A percentile compares a stretch with the other conserved stretches of the same genome.
Conservation (phyloP, 2,113 vertebrate genomes). For the Xiphorhynchus elegans region DNA sequence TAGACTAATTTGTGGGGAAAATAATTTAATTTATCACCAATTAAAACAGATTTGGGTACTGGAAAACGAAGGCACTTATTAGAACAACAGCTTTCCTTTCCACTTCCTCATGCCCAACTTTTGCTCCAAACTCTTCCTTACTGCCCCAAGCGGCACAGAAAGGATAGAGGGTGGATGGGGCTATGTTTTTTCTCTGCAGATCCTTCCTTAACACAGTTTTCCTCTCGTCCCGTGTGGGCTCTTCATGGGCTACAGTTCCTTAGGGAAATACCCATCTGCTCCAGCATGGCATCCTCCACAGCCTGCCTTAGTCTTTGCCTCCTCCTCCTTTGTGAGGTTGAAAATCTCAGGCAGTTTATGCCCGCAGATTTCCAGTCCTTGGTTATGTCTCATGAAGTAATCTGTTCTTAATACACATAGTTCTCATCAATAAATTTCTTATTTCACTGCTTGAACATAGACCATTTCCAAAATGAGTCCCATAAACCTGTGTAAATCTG, state of each 20-base stretch:
- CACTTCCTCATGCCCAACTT: neutral
- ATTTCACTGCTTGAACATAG: neutral
- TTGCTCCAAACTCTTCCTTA: neutral
- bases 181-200: neutral
- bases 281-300: neutral
- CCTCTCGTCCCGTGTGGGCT: rapidly evolving
- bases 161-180: rapidly evolving
- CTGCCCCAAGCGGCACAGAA: rapidly evolving
- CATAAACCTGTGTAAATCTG: neutral
- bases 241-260: neutral
- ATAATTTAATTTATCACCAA: neutral
- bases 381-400: neutral
- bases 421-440: neutral
- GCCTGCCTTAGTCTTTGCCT: neutral
- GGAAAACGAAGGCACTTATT: neutral
- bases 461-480: neutral
- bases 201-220: neutral
- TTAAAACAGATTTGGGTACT: neutral
- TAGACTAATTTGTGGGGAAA: neutral
- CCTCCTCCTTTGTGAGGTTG: neutral
- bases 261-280: neutral
- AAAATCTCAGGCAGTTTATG: neutral
- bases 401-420: rapidly evolving
- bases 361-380: neutral
- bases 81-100: neutral